Evolutionary conservation across 1,140 invertebrate genomes (phyloP), one percentile per base, ranked within the genome.

Genomic region (Drosophila hydei): DNA sequence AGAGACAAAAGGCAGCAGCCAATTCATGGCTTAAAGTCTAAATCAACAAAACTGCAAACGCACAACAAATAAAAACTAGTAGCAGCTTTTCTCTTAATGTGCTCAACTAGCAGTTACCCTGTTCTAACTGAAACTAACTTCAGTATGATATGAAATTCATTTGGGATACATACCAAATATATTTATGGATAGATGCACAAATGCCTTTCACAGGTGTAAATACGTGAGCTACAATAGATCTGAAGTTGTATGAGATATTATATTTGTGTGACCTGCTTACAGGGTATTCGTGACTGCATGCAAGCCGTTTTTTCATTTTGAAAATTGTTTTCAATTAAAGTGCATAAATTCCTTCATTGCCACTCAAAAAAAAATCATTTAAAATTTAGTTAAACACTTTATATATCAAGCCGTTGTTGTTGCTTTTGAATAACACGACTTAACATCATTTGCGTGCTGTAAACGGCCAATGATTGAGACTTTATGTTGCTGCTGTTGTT

Each of bases 331-430:
- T 74, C 74, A 77, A 77, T 77, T 77, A 69, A 74, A 77, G 59
- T 77, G 74, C 71, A 77, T 77, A 77, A 77, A 77, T 88, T 87
- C 75, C 74, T 63, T 71, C 81, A 85, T 87, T 85, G 81, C 50
- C 80, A 85, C 30, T 38, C 52, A 54, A 6, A 38, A 16, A 56
- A 21, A 36, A 25, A 40, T 30, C 47, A 55, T 55, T 61, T 70
- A 58, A 40, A 60, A 61, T 70, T 61, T 60, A 73, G 59, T 68
- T 62, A 72, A 72, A 62, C 45, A 63, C 40, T 68, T 75, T 45
- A 62, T 62, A n/a, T n/a, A n/a, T n/a, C n/a, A n/a, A 50, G 55
- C 59, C 30, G 63, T 48, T 16, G 30, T 68, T 72, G 70, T 56
- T 56, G 63, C 40, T 60, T 68, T 72, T 47, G 54, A 58, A 48